Base-by-base conservation (phyloP, 2,797 vertebrate genomes). In the Rhinogobio ventralis region DNA sequence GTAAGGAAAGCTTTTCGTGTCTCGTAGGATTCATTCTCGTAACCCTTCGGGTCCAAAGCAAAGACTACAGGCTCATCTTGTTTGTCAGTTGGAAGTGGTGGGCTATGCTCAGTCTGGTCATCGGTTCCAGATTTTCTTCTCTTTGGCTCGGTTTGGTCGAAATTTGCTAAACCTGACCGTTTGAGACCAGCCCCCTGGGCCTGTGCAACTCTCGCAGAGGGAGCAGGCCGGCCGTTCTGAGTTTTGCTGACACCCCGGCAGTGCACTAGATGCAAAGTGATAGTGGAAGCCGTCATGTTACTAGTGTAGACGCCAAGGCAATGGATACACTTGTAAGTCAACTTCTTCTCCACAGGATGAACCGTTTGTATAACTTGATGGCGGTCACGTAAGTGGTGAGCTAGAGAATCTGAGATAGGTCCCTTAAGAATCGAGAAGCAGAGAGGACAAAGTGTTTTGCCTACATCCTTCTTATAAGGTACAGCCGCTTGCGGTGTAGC, bases 221-320 rank as follows among this genome's bases (percentile, higher is more conserved):
- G 94, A 14, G 92, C 93, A 1, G 93, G 90, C 87, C 97, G 97
- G 46, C 98, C 98, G 0, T 99, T 99, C 85, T 97, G 98, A 46
- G 97, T 95, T 90, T 99, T 99, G 7, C 98, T 97, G 0, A 99
- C 98, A 2, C 98, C 98, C 79, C 98, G 94, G 91, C 98, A 99
- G 92, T 99, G 98, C 39, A 99, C 98, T 14, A 99, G 92, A 90
- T 99, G 98, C 83, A 99, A 94, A 0, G 98, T 99, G 86, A 99
- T 99, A 20, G 98, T 99, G 9, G 98, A 99, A 86, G 98, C 98
- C 0, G 98, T 99, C 98, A 99, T 99, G 94, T 99, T 99, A 91
- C 98, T 99, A 0, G 98, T 99, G 51, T 99, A 99, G 49, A 99
- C 98, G 11, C 98, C 98, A 78, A 99, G 94, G 92, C 98, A 99